Evolutionary conservation across 2,888 invertebrate species (phyloP), one percentile per base, ranked within the genome.

Genomic region (Drosophila paracracens): DNA sequence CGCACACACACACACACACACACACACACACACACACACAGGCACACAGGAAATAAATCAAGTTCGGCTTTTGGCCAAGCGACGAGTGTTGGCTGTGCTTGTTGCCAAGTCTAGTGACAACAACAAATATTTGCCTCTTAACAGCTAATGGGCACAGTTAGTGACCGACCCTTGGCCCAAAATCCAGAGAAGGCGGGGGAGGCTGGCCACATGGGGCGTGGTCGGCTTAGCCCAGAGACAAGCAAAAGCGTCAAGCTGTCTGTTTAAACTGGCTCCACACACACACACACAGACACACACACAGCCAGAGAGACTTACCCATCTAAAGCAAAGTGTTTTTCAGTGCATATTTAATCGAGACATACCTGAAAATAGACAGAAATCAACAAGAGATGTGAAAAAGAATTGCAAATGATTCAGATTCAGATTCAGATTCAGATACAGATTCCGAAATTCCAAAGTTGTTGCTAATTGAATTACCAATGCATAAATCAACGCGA

Each of bases 81-180:
- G 51, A 64, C 53, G 62, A 58, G 51, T 62, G 59, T 62, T 56
- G 36, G 53, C 25, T 16, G 46, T 46, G 46, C 48, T 33, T 72
- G 69, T 48, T 67, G 64, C 62, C 57, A 51, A 48, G 53, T 76
- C 76, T 50, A 57, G 74, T 61, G 77, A 82, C 84, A 79, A 68
- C 74, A 69, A 76, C 83, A 88, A 88, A 85, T 85, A 85, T 85
- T 85, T 85, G 89, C 57, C 79, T 83, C 74, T 86, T 79, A 83
- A 74, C 85, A 83, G 83, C 79, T 85, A 85, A 88, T 85, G 86
- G 88, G 66, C 88, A 81, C 86, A 81, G 81, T 84, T 70, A 68
- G 80, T 69, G 84, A 67, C 74, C 79, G 46, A 50, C 70, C 71
- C 66, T 63, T 62, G 78, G 74, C 35, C 69, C 27, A 56, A 56